Base-by-base conservation (phyloP, 2,888 invertebrate genomes). In the Epinotia demarniana region DNA sequence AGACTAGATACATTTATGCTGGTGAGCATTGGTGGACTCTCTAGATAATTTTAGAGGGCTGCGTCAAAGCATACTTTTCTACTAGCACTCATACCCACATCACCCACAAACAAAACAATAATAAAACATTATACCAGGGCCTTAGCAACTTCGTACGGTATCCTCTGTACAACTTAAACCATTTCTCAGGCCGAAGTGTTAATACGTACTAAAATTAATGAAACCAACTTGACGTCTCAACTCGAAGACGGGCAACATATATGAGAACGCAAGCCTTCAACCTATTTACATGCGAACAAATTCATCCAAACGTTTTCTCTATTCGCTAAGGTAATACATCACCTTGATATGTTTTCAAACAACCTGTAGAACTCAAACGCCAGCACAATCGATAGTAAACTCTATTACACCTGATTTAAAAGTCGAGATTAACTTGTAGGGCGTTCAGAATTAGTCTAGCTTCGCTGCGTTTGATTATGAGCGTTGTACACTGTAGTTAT, bases 301-400 rank as follows among this genome's bases (percentile, higher is more conserved):
- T 80, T 72, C 80, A 81, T 80, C 79, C 77, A 66, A 55, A 63
- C 67, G 70, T 77, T 71, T 72, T 75, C 79, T 77, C 79, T 77
- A 78, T 77, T 79, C 79, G 76, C 78, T 64, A 78, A 79, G 79
- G 79, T 70, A 77, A 82, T 82, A 79, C 79, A 81, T 82, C 82
- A 81, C 72, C 76, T 77, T 77, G 77, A 78, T 79, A 77, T 78
- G 76, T 75, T 78, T 77, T 57, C 62, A 46, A 75, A 75, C 66
- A 75, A 43, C 75, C 74, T 64, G 57, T 53, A 64, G 58, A 57
- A 27, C 58, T 39, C 53, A 19, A 49, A 27, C n/a, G 19, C 33
- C n/a, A 43, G 6, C 11, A 53, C 13, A 43, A 23, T 46, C n/a
- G 3, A 71, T 0, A n/a, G 53, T n/a, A 19, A 19, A 53, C 49